phyloP scores from a whole-genome alignment of 2,888 invertebrate genomes.

The Chaitophorus viminalis region DNA sequence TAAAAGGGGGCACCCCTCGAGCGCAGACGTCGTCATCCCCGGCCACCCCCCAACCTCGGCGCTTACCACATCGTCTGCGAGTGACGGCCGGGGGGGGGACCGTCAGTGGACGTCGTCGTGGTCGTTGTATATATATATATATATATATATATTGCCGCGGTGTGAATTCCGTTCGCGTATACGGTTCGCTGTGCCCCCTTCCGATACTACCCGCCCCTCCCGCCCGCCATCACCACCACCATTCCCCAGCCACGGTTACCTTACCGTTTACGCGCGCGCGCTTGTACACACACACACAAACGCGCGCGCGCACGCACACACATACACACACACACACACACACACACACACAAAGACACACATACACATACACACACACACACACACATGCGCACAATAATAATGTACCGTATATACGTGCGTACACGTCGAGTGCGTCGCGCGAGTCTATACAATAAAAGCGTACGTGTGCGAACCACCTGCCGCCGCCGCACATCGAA shows the following conservation, averaged over 20 bases:
- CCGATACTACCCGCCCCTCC: background rate
- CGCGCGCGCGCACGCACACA: background rate
- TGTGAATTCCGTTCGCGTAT: constrained; percentile 4
- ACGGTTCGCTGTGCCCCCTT: background rate
- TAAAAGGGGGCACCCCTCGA: constrained; percentile 27
- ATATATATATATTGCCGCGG: background rate
- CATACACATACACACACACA: background rate
- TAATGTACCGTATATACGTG: background rate
- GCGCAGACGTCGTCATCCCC: background rate
- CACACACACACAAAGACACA: too few species aligned
- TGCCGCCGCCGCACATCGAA: background rate
- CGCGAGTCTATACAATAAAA: background rate
- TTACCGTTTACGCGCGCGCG: background rate
- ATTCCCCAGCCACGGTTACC: background rate
- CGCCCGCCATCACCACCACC: background rate
- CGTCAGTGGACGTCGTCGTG: background rate
- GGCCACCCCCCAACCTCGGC: background rate
- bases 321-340: background rate
- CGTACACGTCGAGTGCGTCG: background rate
- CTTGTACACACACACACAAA: too few species aligned
- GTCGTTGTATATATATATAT: too few species aligned
- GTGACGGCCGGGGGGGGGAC: background rate
- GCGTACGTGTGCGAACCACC: constrained; percentile 5
- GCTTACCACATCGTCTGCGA: background rate
- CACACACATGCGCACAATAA: background rate